A percentile compares a stretch with the other conserved stretches of the same genome.
Conservation (phyloP, 2,797 vertebrate genomes). For the Caiman crocodilus region DNA sequence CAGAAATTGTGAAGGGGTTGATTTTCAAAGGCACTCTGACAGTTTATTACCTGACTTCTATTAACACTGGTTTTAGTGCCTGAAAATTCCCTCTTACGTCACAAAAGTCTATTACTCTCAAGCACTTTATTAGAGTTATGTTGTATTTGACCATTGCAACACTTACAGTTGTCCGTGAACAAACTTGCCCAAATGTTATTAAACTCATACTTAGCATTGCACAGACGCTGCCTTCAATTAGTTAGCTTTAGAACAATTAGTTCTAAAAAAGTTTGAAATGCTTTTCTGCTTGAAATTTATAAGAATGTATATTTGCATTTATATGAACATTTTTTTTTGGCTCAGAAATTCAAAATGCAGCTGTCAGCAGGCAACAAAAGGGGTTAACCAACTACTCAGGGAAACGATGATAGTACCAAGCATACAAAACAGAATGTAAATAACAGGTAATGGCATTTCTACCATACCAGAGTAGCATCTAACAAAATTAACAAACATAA, state of each 20-base stretch:
- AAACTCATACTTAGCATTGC: background rate
- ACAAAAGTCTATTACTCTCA: background rate
- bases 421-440: background rate
- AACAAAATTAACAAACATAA: background rate
- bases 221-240: background rate
- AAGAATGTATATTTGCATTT: background rate
- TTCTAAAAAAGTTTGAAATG: background rate
- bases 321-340: background rate
- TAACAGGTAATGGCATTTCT: background rate
- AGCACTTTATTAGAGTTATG: background rate
- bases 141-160: background rate
- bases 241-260: too few species aligned
- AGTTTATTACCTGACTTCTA: background rate
- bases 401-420: background rate
- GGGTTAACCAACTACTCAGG: background rate
- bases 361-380: background rate
- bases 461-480: background rate
- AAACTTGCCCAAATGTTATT: background rate
- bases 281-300: background rate
- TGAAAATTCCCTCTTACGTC: background rate
- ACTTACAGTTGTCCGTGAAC: background rate
- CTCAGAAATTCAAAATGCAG: background rate
- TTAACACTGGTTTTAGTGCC: background rate
- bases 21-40: background rate
- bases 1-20: background rate